Evolutionary conservation across 2,888 invertebrate genomes (phyloP).

Genomic region (Hyposoter dolosus): DNA sequence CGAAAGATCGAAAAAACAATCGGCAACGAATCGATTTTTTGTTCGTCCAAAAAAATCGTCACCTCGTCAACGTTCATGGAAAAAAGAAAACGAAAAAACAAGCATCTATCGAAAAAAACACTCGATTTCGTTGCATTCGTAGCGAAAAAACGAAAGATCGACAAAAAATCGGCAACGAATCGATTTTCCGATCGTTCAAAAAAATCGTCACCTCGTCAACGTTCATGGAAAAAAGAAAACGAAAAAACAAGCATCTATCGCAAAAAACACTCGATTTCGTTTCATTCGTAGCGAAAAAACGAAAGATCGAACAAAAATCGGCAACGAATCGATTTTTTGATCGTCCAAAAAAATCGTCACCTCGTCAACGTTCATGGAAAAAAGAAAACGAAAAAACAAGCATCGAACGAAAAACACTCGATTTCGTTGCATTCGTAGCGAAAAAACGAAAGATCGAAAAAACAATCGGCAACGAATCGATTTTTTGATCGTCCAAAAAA

Average conservation of each 20-base stretch:
- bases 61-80: constrained; percentile 7
- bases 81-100: neutral
- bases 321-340: neutral
- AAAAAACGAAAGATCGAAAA: too few relatives aligned
- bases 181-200: constrained; percentile 70
- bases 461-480: too few relatives aligned
- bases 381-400: too few relatives aligned
- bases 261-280: neutral
- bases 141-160: too few relatives aligned
- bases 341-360: neutral
- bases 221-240: neutral
- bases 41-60: constrained; percentile 73
- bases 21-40: neutral
- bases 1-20: constrained; percentile 20
- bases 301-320: too few relatives aligned
- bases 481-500: too few relatives aligned
- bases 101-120: neutral
- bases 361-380: too few relatives aligned
- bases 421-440: too few relatives aligned
- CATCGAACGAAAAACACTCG: too few relatives aligned
- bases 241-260: neutral
- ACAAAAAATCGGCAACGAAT: constrained; percentile 29
- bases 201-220: constrained; percentile 57
- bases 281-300: neutral
- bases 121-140: neutral